Evolutionary conservation across 2,113 vertebrate genomes (phyloP).

Genomic region (Dunckerocampus dactyliophorus): DNA sequence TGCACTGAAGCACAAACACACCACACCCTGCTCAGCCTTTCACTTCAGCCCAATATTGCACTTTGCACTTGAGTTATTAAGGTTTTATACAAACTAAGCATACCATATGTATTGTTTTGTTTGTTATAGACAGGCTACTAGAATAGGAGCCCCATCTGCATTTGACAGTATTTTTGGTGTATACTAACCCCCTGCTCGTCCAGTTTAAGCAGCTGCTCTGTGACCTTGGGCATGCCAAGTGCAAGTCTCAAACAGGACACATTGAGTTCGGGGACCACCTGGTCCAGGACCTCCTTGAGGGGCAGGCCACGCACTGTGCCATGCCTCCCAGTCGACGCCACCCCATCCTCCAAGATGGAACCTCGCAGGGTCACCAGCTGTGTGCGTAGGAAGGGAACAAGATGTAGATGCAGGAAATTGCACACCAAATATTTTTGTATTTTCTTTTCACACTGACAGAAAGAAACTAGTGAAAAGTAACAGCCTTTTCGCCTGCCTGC

Average conservation of each 20-base stretch:
- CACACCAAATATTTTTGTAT: background rate
- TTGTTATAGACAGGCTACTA: background rate
- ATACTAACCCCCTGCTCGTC: conserved; percentile 89
- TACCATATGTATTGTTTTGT: background rate
- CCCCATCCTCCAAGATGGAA: conserved; percentile 84
- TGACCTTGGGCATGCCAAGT: conserved; percentile 81
- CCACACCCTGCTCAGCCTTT: conserved; percentile 39
- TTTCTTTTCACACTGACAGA: background rate
- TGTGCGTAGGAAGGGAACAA: background rate
- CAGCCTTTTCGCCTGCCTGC: no score
- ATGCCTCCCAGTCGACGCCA: conserved; percentile 77
- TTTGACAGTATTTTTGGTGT: background rate
- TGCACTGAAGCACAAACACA: conserved; percentile 28
- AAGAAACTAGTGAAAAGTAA: background rate
- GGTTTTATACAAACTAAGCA: conserved; percentile 1
- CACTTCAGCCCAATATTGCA: conserved; percentile 15
- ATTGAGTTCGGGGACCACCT: conserved; percentile 83
- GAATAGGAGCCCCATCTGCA: background rate
- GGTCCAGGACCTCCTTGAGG: conserved; percentile 84
- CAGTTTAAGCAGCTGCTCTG: conserved; percentile 91
- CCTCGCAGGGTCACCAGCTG: conserved; percentile 88
- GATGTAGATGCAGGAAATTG: background rate
- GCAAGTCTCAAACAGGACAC: conserved; percentile 83
- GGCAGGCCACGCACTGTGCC: conserved; percentile 84
- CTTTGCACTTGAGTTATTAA: conserved; percentile 22